Evolutionary conservation across 2,888 invertebrate species (phyloP).

Genomic region (Cephalotes varians): DNA sequence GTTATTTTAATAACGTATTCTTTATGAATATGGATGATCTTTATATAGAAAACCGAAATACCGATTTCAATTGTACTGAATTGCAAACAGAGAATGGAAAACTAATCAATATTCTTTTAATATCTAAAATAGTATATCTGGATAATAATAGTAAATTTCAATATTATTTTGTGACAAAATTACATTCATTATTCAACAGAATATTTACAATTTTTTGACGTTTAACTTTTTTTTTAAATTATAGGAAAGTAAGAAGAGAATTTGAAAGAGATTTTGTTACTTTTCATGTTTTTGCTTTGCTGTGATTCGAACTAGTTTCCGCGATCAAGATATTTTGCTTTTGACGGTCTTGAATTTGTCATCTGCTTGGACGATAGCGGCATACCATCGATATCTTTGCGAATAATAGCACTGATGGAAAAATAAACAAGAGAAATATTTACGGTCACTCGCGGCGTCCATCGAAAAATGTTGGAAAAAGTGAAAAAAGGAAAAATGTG

Average conservation of each 20-base stretch:
- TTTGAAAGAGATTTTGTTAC: not conserved
- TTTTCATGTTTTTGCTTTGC: not conserved
- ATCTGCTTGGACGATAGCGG: not conserved
- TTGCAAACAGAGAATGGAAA: not conserved
- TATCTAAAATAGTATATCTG: not conserved
- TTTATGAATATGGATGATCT: not conserved
- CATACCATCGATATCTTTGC: not conserved
- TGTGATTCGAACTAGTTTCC: not conserved
- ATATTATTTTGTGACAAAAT: not conserved
- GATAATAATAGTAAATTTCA: not conserved
- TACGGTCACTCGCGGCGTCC: constrained; percentile 5
- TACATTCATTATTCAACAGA: not conserved
- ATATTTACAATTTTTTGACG: not conserved
- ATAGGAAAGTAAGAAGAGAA: not conserved
- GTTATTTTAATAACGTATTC: not conserved
- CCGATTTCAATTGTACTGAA: not conserved
- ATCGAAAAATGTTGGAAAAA: not conserved
- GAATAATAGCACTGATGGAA: constrained; percentile 37
- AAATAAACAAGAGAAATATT: constrained; percentile 34
- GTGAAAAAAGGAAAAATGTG: not conserved
- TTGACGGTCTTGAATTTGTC: not conserved
- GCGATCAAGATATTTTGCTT: constrained; percentile 2
- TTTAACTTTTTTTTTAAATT: not conserved
- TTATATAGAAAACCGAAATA: not conserved
- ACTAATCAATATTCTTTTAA: not conserved